Percentiles rank a stretch among this genome's conserved stretches.
These are phyloP conservation scores for Atlantisia rogersi DNA, from an alignment of 2,113 vertebrate genomes.

Conservation along the genomic window DNA sequence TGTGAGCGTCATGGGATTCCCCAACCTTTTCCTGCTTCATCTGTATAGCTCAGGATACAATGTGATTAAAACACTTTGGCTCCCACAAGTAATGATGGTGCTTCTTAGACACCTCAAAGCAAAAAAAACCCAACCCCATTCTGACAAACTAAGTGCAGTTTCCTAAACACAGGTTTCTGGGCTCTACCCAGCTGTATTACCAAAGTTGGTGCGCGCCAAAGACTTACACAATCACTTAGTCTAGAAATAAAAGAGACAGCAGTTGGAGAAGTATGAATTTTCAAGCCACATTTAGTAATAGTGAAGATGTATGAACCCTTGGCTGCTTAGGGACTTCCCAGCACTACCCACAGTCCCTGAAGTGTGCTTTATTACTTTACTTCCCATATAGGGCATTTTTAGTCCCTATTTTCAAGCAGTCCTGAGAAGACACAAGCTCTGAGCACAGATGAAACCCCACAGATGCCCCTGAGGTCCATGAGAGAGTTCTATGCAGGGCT, in stretches of 20 bases:
- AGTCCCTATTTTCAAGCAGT: neutral
- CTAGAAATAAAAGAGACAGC: neutral
- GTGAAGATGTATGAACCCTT: neutral
- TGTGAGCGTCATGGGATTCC: neutral
- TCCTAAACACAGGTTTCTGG: neutral
- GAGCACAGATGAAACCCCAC: neutral
- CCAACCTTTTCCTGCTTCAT: neutral
- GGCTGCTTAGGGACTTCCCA: neutral
- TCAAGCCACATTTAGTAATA: neutral
- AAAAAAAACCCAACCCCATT: too few species aligned
- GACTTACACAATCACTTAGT: neutral
- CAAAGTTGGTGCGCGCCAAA: neutral
- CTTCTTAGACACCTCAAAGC: neutral
- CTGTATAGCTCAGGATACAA: neutral
- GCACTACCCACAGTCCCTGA: neutral
- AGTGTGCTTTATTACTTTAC: neutral
- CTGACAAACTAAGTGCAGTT: neutral
- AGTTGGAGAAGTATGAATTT: neutral
- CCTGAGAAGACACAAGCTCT: fast-evolving
- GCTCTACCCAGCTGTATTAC: neutral
- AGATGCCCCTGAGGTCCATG: neutral
- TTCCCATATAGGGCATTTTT: neutral
- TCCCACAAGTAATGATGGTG: neutral
- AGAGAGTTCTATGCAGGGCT: neutral
- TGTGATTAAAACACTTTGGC: neutral